These are phyloP conservation scores for Andricus grossulariae DNA, from an alignment of 1,140 invertebrate genomes.

Conservation along the genomic window DNA sequence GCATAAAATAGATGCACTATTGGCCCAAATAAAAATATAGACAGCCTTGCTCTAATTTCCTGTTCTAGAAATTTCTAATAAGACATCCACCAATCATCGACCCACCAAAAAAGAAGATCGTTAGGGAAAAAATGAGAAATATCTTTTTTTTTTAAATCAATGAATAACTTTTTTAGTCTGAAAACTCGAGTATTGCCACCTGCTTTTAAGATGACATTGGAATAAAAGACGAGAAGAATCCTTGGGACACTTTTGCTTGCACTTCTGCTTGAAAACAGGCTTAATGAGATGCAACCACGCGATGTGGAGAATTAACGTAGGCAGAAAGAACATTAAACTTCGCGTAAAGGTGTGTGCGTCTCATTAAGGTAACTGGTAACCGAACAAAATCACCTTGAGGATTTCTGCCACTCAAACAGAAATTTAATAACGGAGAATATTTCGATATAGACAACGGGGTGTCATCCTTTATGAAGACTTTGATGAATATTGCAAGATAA, in stretches of 20 bases:
- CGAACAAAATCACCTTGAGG: neutral
- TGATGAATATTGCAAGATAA: constrained; percentile 13
- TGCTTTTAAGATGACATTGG: constrained; percentile 5
- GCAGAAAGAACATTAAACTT: neutral
- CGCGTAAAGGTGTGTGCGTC: neutral
- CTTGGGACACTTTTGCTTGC: neutral
- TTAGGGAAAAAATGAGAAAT: no score
- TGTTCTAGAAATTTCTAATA: no score
- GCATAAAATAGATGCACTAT: no score
- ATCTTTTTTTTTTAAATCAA: no score
- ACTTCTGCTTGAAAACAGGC: constrained; percentile 10
- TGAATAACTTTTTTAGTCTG: neutral
- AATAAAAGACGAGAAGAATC: neutral
- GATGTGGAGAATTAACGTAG: neutral
- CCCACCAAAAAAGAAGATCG: no score
- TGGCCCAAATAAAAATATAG: no score
- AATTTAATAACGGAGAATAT: constrained; percentile 14
- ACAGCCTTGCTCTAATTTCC: no score
- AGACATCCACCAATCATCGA: no score
- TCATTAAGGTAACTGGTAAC: neutral
- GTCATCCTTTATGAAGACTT: neutral
- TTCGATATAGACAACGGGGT: neutral
- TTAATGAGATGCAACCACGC: constrained; percentile 19
- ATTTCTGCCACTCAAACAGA: constrained; percentile 13
- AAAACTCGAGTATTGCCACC: neutral